These are phyloP conservation scores for Drosophila kanekoi DNA, from an alignment of 2,888 invertebrate species.

Conservation along the genomic window DNA sequence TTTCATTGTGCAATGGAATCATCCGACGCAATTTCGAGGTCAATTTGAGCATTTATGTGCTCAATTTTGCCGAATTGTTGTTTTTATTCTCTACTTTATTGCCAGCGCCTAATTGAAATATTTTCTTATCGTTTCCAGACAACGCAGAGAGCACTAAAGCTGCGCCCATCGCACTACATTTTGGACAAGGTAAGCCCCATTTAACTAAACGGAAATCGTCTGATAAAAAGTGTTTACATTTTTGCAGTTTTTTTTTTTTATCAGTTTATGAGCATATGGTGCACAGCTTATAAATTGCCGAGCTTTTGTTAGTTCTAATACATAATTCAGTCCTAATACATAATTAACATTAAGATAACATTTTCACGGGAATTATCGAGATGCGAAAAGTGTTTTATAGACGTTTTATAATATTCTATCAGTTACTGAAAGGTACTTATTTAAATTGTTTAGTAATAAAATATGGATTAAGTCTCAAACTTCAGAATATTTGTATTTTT, in stretches of 20 bases:
- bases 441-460: no score
- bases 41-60: conserved; percentile 2
- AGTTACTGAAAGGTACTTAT: no score
- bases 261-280: background rate
- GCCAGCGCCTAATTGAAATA: conserved; percentile 12
- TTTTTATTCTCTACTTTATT: background rate
- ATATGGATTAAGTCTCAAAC: no score
- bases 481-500: no score
- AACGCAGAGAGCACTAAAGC: conserved; percentile 24
- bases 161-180: conserved; percentile 23
- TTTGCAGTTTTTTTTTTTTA: background rate
- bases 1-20: conserved; percentile 6
- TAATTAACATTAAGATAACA: background rate
- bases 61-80: conserved; percentile 7
- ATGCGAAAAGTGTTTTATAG: no score
- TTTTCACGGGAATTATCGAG: background rate
- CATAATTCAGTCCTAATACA: no score
- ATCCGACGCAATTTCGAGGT: conserved; percentile 1
- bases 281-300: background rate
- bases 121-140: conserved; percentile 47
- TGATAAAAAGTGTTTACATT: no score
- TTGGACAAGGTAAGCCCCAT: conserved; percentile 49
- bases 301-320: no score
- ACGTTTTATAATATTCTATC: no score
- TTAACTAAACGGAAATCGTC: background rate